Evolutionary conservation across 2,797 vertebrate genomes (phyloP), one percentile per base, ranked within the genome.

Genomic region (Melanotaenia maccullochi): DNA sequence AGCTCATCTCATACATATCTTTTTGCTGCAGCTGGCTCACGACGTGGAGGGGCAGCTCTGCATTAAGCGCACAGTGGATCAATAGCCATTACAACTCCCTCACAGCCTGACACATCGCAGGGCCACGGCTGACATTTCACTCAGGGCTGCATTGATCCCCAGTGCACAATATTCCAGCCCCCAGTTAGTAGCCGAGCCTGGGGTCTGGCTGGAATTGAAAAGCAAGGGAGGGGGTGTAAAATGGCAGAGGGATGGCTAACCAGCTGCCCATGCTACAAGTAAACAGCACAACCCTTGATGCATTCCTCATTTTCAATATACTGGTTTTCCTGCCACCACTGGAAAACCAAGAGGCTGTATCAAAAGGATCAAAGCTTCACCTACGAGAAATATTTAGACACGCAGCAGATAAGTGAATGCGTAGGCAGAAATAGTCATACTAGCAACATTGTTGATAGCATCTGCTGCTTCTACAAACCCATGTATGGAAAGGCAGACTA

Each of bases 1-100:
- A 96, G 96, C 96, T 97, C 96, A 96, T 96, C 96, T 96, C 95
- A 96, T 96, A 96, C 95, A 89, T 91, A 81, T 90, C 85, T 82
- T 38, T 83, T 75, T 81, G 93, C 94, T 94, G 96, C 96, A 96
- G 96, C 96, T 96, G 96, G 95, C 95, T 94, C 93, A 91, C 94
- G 86, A 94, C 82, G 89, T 89, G 93, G 95, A 83, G 64, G 88
- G 88, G 89, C 88, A 85, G 94, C 95, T 97, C 96, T 96, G 96
- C 96, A 96, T 99, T 98, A 99, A 98, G 96, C 96, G 93, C 96
- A 94, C 95, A 93, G 95, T 94, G 94, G 97, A 99, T 99, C 97
- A 96, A 99, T 99, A 98, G 96, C 97, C 96, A 99, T 99, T 99
- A 99, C 96, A 96, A 96, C 96, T 98, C 96, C 96, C 97, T 96